Base-by-base conservation (phyloP, 2,797 vertebrate genomes). In the Melanotaenia maccullochi region DNA sequence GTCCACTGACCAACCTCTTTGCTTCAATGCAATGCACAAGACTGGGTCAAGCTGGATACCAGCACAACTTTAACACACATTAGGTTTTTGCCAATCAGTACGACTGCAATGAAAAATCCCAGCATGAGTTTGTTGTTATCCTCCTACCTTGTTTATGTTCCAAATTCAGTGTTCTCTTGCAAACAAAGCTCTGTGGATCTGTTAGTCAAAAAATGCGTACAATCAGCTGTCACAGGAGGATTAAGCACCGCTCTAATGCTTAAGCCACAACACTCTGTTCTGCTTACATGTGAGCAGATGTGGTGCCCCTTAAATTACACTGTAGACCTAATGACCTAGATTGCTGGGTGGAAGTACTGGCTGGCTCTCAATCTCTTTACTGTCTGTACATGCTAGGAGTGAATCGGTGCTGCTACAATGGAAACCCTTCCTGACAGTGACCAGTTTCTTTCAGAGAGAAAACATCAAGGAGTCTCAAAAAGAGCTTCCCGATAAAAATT, bases 311-410 rank as follows among this genome's bases (percentile, higher is more conserved):
- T 86, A 90, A 89, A 91, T 91, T 89, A 90, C 90, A 87, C 85
- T 82, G 87, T 75, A 93, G 93, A 92, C 93, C 90, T 92, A 93
- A 93, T 94, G 93, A 94, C 92, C 93, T 85, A 93, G 85, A 93
- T 93, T 89, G 76, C 83, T 62, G 83, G 49, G 82, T 76, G 82
- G 84, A 79, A 82, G 79, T 71, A 64, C 62, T 74, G 85, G 80
- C 86, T 81, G 60, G 30, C 76, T 82, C 78, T 85, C 88, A 75
- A 86, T 85, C 83, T 82, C 84, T 73, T 84, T 78, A 78, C 74
- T 3, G 75, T 61, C 68, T 83, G 70, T 59, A 69, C 58, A 51
- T 68, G 61, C 54, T 47, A 28, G 13, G 67, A 63, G 56, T 78
- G 78, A 75, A 76, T 81, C 78, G 69, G 70, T 81, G 81, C 83